Base-by-base conservation (phyloP, 2,888 invertebrate genomes). In the Elegia similella region DNA sequence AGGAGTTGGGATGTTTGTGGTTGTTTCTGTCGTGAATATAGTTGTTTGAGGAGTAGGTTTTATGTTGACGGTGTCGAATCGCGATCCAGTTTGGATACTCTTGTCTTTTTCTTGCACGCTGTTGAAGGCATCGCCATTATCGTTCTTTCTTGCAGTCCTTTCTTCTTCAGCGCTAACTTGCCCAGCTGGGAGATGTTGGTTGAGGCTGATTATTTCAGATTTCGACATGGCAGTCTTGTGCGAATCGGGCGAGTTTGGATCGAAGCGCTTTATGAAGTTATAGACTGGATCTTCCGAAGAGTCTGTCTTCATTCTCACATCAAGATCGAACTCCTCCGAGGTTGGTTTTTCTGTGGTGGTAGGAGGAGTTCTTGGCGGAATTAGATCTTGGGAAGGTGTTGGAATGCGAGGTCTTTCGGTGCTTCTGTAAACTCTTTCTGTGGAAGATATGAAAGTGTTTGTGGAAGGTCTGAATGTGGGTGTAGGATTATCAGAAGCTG, bases 261-360 rank as follows among this genome's bases (percentile, higher is more conserved):
- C 88, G 64, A 92, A 92, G 3, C 89, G 84, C 60, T 88, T 92
- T 16, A 92, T 91, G 63, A 92, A 92, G 30, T 83, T 80, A 50
- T 84, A 76, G 0, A 90, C 85, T 0, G 84, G 74, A 48, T 88
- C 87, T 54, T 73, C 67, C 1, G 68, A 61, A 7, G 70, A 63
- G 0, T 48, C 56, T 13, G 67, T 65, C 56, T 72, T 78, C 66
- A 64, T 74, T 74, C 69, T 76, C 44, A 69, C 59, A 42, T 79
- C 78, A 6, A 76, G 60, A 12, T 72, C 66, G n/a, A 64, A 70
- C 34, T 76, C 76, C 56, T 78, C 80, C 5, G 76, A 68, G 34
- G 64, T 69, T n/a, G 69, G 68, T 16, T 70, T 55, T 60, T 76
- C 75, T 5, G 79, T 60, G 12, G 44, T 55, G n/a, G 44, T 55